Evolutionary conservation across 2,797 vertebrate genomes (phyloP), one percentile per base, ranked within the genome.

Genomic region (Babyrousa celebensis): DNA sequence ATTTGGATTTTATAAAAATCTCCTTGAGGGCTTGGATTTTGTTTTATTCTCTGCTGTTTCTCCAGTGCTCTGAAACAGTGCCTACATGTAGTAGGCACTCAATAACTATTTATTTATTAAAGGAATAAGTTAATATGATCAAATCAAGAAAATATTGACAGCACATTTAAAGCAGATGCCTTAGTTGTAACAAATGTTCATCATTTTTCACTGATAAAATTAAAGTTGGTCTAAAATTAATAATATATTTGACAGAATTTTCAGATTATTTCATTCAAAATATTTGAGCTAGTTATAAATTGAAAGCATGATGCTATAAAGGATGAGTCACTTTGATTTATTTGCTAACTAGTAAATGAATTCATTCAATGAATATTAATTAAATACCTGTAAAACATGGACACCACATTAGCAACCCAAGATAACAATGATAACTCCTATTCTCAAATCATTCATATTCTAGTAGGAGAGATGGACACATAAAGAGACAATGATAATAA

Each of bases 201-300:
- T 58, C 20, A 80, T 80, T 88, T 88, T 84, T 77, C 32, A 93
- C 12, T 48, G 18, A 80, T 43, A 58, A 92, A 74, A 90, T 86
- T 84, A 95, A 90, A 72, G 78, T 65, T 74, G 75, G 43, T 16
- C 36, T 89, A 85, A 96, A 94, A 88, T 80, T 56, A 68, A 72
- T 56, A 11, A 56, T 16, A 58, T 62, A 58, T 72, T 83, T 78
- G 74, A 72, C 2, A 72, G 56, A 36, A 48, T 78, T 71, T 93
- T 77, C 27, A 68, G 29, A 77, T n/a, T 77, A 71, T 67, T 95
- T 92, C 23, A 78, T 71, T 23, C 72, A 9, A 65, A 82, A 70
- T 82, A 89, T 82, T 72, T 89, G 11, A 83, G 48, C 21, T 52
- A 54, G 52, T 72, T 85, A 67, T 84, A 93, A 77, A 77, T 87